Base-by-base conservation (phyloP, 2,888 invertebrate genomes). In the Drosophila prolongata region DNA sequence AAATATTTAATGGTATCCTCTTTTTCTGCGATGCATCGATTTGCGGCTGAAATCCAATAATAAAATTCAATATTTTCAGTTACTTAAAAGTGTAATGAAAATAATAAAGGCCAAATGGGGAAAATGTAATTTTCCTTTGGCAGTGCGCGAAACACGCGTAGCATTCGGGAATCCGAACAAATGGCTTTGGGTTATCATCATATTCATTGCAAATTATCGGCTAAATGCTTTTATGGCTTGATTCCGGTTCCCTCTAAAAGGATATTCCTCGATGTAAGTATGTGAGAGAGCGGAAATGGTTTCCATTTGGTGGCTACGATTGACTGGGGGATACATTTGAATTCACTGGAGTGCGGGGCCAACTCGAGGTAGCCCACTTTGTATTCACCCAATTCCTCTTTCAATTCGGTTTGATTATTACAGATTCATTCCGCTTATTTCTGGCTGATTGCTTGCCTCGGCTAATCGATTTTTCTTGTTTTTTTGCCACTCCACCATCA, bases 201-300 rank as follows among this genome's bases (percentile, higher is more conserved):
- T 88, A 69, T 82, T 88, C 65, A 86, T 78, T 78, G 87, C 84
- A 62, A 82, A 80, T 88, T 76, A 86, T 82, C 60, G 54, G 84
- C 69, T 67, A 68, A 86, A 71, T 66, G 73, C 58, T 74, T 88
- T 86, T 78, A 88, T 64, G 54, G 69, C 76, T 52, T 70, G 57
- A 53, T 78, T 55, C 54, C 47, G 56, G 24, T 34, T 30, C 8
- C 24, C 44, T 10, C 43, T 6, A 19, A 34, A 67, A 34, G 65
- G 65, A 66, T 56, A 56, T 37, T 40, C 11, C 6, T 19, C 35
- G 49, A 49, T 49, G 49, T 35, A 16, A 4, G 19, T 9, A 10
- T 64, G 40, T 27, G 40, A 16, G 44, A 3, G 34, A 19, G 16
- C 47, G 69, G 73, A 72, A 64, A 70, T 72, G 73, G 47, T 19